phyloP scores from a whole-genome alignment of 2,113 vertebrate species.

The Pan paniscus region DNA sequence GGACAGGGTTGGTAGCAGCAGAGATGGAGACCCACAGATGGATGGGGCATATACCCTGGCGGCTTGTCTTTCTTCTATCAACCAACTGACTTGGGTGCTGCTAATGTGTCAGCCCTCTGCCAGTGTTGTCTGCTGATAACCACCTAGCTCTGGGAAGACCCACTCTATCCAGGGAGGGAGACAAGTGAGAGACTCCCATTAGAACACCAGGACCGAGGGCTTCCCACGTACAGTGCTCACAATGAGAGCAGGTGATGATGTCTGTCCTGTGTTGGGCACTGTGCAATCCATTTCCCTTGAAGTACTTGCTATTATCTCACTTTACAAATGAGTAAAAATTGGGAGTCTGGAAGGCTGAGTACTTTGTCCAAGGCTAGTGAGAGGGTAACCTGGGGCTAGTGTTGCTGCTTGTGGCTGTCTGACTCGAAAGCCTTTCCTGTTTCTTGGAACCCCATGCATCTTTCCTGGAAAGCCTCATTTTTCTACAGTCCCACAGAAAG shows the following conservation, averaged over 20 bases:
- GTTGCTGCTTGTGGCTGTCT: background rate
- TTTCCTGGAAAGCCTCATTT: background rate
- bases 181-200: fast-evolving
- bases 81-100: fast-evolving
- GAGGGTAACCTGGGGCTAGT: background rate
- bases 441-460: fast-evolving
- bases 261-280: background rate
- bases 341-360: background rate
- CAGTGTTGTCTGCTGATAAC: no score
- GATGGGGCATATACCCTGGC: background rate
- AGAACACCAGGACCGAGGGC: fast-evolving
- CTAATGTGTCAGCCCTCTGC: fast-evolving
- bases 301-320: background rate
- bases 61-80: background rate
- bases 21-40: background rate
- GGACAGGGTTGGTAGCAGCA: no score
- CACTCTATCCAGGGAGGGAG: background rate
- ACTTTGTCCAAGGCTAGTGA: fast-evolving
- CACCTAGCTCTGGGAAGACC: background rate
- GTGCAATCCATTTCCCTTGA: fast-evolving
- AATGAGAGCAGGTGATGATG: fast-evolving
- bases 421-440: background rate
- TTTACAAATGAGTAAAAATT: background rate
- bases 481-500: background rate
- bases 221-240: fast-evolving